Conservation (phyloP, 1,140 invertebrate genomes). For the Drosophila micromelanica region DNA sequence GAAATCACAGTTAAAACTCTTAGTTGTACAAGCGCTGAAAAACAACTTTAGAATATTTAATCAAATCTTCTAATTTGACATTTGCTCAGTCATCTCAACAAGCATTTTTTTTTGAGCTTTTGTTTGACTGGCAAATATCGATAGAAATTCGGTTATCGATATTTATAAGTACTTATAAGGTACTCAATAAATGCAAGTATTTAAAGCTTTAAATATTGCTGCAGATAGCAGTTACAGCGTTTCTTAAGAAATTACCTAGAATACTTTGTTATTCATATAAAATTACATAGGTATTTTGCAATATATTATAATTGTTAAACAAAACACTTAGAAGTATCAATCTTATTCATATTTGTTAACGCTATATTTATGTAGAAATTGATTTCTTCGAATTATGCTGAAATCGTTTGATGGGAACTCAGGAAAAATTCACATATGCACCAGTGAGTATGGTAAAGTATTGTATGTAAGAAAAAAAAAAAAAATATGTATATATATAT, state of each 20-base stretch:
- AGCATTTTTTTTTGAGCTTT: background rate
- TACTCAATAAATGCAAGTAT: too few relatives aligned
- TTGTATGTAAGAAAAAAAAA: background rate
- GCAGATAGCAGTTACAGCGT: too few relatives aligned
- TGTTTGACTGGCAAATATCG: background rate
- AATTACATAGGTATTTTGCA: too few relatives aligned
- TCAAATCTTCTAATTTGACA: background rate
- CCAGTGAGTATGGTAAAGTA: background rate
- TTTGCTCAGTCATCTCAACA: background rate
- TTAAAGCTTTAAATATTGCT: too few relatives aligned
- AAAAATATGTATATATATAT: too few relatives aligned
- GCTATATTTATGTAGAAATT: background rate
- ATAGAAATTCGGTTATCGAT: background rate
- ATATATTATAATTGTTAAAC: too few relatives aligned
- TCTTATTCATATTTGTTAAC: too few relatives aligned
- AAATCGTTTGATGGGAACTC: background rate
- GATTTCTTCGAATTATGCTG: background rate
- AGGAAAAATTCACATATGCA: too few relatives aligned
- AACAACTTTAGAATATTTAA: background rate
- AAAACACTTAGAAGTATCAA: too few relatives aligned
- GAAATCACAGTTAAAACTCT: background rate
- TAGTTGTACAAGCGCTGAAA: background rate
- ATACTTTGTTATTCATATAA: too few relatives aligned
- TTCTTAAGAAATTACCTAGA: too few relatives aligned
- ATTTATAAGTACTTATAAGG: background rate